Evolutionary conservation across 1,140 invertebrate species (phyloP), one percentile per base, ranked within the genome.

Genomic region (Dryas iulia): DNA sequence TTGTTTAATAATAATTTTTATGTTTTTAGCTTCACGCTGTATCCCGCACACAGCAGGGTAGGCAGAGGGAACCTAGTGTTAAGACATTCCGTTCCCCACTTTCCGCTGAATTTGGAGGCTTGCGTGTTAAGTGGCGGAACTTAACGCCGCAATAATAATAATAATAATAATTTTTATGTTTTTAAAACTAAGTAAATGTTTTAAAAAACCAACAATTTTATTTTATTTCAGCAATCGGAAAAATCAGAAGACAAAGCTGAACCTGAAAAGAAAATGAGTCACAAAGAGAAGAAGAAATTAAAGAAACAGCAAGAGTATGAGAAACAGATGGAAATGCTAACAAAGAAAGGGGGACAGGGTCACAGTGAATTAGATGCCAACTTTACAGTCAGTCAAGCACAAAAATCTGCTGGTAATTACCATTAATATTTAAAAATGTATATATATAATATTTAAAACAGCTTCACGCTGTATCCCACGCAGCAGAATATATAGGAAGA

Each of bases 351-450:
- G 54, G 96, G 97, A 0, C 95, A 97, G 82, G 97, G 97, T 0
- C 96, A 97, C 79, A 97, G 96, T 58, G 97, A 97, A 69, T 92
- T 98, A 28, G 97, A 97, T 63, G 96, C 96, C 25, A 99, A 99
- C 89, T 99, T 99, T 83, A 98, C 98, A 3, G 96, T 99, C 56
- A 99, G 98, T 7, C 97, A 98, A 88, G 95, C 95, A n/a, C 96
- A 97, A 80, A 98, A 97, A 91, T 95, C 96, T 64, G 95, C 95
- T 21, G 96, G 91, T 92, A 80, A n/a, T n/a, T n/a, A n/a, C n/a
- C n/a, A n/a, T n/a, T n/a, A 77, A 31, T 70, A 39, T 39, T 11
- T 24, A 30, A 18, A 57, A 65, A 2, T 28, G n/a, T n/a, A n/a
- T n/a, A n/a, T n/a, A n/a, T n/a, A n/a, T n/a, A n/a, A n/a, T n/a